Percentiles rank a stretch among this genome's conserved stretches.
These are phyloP conservation scores for Lindbergichthys nudifrons DNA, from an alignment of 2,797 vertebrate genomes.

Conservation along the genomic window DNA sequence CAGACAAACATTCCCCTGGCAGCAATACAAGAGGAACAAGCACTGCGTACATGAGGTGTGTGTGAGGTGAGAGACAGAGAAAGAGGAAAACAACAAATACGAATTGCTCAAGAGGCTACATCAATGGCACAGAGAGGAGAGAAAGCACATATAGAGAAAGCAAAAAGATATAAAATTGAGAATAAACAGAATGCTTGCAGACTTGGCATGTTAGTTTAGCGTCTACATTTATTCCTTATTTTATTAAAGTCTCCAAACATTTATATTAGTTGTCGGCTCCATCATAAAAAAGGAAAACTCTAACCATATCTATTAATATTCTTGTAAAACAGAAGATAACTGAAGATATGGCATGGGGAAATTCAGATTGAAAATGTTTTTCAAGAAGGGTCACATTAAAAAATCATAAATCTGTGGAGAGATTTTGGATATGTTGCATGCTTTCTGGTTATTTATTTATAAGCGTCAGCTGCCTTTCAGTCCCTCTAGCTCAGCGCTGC, in stretches of 20 bases:
- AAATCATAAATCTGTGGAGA: slow-evolving; percentile 71
- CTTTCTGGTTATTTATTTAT: slow-evolving; percentile 81
- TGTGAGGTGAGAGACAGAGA: background rate
- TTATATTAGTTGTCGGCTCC: slow-evolving; percentile 30
- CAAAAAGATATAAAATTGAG: background rate
- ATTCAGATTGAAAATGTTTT: slow-evolving; percentile 6
- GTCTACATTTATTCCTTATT: slow-evolving; percentile 41
- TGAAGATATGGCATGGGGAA: slow-evolving; percentile 16
- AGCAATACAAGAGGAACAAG: background rate
- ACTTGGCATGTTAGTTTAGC: slow-evolving; percentile 52
- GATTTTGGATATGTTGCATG: slow-evolving; percentile 71
- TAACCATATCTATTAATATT: slow-evolving; percentile 46
- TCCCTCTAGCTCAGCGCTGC: slow-evolving; percentile 62
- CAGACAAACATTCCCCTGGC: slow-evolving; percentile 19
- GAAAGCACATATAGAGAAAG: background rate
- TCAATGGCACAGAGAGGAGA: slow-evolving; percentile 1
- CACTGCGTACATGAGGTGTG: slow-evolving; percentile 15
- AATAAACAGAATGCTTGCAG: slow-evolving; percentile 32
- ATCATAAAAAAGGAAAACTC: slow-evolving; percentile 22
- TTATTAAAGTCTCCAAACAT: slow-evolving; percentile 42
- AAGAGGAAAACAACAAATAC: slow-evolving; percentile 9
- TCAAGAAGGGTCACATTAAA: slow-evolving; percentile 56
- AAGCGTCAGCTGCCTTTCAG: slow-evolving; percentile 78
- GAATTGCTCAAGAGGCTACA: background rate
- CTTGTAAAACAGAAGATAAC: slow-evolving; percentile 58